Percentiles rank a stretch among this genome's conserved stretches.
phyloP scores from a whole-genome alignment of 2,888 invertebrate species.

The Athalia rosae region DNA sequence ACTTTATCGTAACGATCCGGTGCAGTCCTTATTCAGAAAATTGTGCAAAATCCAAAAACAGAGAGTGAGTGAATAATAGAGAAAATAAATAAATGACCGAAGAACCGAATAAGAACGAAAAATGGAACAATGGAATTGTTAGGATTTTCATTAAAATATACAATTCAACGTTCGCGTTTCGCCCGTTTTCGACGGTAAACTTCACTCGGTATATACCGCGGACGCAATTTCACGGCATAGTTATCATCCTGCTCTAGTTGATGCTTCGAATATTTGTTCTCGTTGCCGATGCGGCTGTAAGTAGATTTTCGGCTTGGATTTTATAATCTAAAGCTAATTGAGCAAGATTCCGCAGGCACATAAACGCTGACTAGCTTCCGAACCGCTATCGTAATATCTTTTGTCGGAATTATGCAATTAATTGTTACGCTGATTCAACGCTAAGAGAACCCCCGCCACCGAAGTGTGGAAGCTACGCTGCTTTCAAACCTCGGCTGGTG shows the following conservation, averaged over 20 bases:
- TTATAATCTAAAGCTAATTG: constrained; percentile 38
- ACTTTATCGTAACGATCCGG: too few species aligned
- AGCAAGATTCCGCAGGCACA: constrained; percentile 31
- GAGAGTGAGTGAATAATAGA: too few species aligned
- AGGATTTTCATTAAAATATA: constrained; percentile 27
- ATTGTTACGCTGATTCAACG: constrained; percentile 42
- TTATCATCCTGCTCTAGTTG: constrained; percentile 41
- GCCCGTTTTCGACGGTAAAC: constrained; percentile 18
- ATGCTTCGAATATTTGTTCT: not conserved
- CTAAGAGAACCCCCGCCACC: not conserved
- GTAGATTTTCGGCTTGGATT: constrained; percentile 20
- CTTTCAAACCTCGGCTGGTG: constrained; percentile 30
- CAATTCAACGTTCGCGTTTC: not conserved
- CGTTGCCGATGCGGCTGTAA: too few species aligned
- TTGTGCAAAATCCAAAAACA: not conserved
- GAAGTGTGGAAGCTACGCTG: not conserved
- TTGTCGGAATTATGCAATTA: constrained; percentile 36
- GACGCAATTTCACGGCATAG: constrained; percentile 37
- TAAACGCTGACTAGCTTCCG: constrained; percentile 4
- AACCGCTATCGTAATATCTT: constrained; percentile 41
- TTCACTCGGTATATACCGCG: constrained; percentile 35
- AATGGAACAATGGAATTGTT: not conserved
- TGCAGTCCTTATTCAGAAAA: not conserved
- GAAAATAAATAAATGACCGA: not conserved
- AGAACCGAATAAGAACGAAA: constrained; percentile 5